A percentile compares a stretch with the other conserved stretches of the same genome.
Evolutionary conservation across 2,888 invertebrate species (phyloP).

Genomic region (Anagyrus pseudococci): DNA sequence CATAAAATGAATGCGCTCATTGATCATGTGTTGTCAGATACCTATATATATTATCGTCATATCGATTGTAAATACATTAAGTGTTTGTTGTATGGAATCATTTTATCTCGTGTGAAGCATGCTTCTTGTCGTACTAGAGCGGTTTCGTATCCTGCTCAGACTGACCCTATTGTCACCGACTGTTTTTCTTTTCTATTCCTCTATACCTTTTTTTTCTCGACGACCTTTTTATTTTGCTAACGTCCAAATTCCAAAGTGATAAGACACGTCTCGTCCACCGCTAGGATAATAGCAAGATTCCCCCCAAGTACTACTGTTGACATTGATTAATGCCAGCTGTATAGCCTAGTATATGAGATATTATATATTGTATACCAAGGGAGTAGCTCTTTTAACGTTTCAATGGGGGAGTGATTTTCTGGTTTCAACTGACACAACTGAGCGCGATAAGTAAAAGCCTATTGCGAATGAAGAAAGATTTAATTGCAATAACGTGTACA

Average conservation of each 20-base stretch:
- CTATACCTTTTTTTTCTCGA: neutral
- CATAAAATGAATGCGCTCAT: constrained; percentile 31
- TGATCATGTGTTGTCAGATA: constrained; percentile 35
- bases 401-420: neutral
- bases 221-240: too few relatives aligned
- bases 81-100: constrained; percentile 34
- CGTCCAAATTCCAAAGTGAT: too few relatives aligned
- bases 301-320: neutral
- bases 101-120: constrained; percentile 30
- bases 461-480: neutral
- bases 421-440: neutral
- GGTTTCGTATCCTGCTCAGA: constrained; percentile 7
- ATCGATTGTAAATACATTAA: constrained; percentile 35
- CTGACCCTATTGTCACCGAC: constrained; percentile 9
- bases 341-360: too few relatives aligned
- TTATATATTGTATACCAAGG: too few relatives aligned
- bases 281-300: neutral
- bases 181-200: constrained; percentile 3
- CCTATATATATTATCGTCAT: constrained; percentile 10
- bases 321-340: neutral
- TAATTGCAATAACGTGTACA: neutral
- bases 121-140: constrained; percentile 33
- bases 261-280: too few relatives aligned
- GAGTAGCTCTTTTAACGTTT: neutral
- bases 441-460: too few relatives aligned